A percentile compares a stretch with the other conserved stretches of the same genome.
Evolutionary conservation across 2,113 vertebrate genomes (phyloP).

Genomic region (Lagopus leucura): DNA sequence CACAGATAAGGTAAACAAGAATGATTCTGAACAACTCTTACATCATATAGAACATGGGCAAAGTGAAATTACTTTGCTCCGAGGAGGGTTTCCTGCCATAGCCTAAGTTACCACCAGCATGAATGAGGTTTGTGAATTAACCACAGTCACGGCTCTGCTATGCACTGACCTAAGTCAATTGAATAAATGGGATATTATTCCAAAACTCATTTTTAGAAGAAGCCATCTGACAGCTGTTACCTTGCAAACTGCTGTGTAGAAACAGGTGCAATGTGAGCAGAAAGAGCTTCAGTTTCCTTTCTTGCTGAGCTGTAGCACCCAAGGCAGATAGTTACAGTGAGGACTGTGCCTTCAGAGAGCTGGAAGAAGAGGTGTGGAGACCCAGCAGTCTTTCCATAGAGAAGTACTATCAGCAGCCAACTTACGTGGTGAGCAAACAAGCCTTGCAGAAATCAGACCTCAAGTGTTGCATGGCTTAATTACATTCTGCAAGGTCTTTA

Average conservation of each 20-base stretch:
- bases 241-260: not conserved
- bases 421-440: not conserved
- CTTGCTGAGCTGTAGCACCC: not conserved
- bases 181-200: conserved; percentile 23
- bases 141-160: not conserved
- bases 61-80: not conserved
- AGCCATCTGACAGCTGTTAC: conserved; percentile 51
- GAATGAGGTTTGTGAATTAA: not conserved
- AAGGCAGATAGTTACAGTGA: not conserved
- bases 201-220: conserved; percentile 31
- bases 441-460: not conserved
- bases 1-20: not conserved
- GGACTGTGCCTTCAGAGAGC: not conserved
- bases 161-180: conserved; percentile 6
- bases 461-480: not conserved
- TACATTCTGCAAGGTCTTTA: not conserved
- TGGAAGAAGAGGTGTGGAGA: not conserved
- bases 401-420: not conserved
- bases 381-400: not conserved
- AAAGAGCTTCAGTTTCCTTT: not conserved
- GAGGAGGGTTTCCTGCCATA: not conserved
- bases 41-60: not conserved
- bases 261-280: conserved; percentile 24
- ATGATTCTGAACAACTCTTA: not conserved
- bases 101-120: fast-evolving